phyloP scores from a whole-genome alignment of 1,140 invertebrate species.

The Meloidogyne hapla region DNA sequence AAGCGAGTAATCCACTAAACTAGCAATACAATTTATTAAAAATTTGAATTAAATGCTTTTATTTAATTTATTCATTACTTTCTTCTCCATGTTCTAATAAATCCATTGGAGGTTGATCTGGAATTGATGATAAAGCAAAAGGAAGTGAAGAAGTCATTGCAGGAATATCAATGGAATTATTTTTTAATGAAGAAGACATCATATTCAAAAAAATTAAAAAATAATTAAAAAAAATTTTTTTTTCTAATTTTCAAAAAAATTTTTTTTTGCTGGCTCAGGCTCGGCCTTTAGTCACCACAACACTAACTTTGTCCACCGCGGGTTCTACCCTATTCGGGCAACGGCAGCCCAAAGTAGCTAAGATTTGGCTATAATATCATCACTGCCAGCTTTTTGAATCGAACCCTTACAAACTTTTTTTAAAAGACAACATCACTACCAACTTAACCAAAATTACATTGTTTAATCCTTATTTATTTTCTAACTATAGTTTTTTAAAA shows the following conservation, averaged over 20 bases:
- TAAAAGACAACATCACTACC: no score
- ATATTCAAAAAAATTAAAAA: background rate
- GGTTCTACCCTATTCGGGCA: slow-evolving; percentile 14
- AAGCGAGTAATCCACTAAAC: background rate
- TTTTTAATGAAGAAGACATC: background rate
- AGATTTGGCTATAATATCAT: slow-evolving; percentile 15
- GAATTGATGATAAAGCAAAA: background rate
- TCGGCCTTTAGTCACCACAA: slow-evolving; percentile 27
- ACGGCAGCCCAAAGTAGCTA: background rate
- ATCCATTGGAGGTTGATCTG: slow-evolving; percentile 25
- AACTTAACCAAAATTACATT: background rate
- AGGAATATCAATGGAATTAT: background rate
- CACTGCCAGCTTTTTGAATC: slow-evolving; percentile 14
- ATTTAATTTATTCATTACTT: background rate
- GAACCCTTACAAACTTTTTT: background rate
- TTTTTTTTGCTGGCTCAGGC: slow-evolving; percentile 21
- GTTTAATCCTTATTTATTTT: background rate
- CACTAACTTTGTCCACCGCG: background rate
- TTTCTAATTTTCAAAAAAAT: background rate
- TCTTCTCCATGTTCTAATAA: slow-evolving; percentile 13
- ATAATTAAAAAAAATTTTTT: no score
- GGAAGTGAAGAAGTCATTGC: slow-evolving; percentile 12
- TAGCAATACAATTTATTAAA: background rate
- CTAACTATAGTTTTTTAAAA: background rate
- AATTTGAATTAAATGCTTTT: background rate